Evolutionary conservation across 2,113 vertebrate species (phyloP), one percentile per base, ranked within the genome.

Genomic region (Pagrus major): DNA sequence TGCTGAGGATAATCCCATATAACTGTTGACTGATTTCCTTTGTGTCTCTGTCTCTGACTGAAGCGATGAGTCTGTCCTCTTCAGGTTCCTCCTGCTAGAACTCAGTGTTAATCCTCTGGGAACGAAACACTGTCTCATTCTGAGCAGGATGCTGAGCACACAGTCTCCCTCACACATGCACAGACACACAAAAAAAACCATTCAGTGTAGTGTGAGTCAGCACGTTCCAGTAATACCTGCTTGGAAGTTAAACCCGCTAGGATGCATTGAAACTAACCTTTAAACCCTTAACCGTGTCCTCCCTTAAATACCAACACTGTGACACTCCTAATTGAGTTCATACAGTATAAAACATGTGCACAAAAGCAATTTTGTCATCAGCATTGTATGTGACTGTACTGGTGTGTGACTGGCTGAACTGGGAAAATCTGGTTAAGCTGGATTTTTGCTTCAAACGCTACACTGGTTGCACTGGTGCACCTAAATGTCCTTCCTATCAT

Each of bases 121-220:
- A 59, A 70, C 20, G 68, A 51, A 51, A 47, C 5, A 37, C 23
- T 20, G 8, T 54, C 14, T 76, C 25, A 59, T 51, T 61, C 55
- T 4, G 31, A 52, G 20, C 37, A 71, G 41, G 64, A 55, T 59
- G 61, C 83, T 74, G 42, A 88, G 55, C 33, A 23, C 33, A 61
- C 25, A 65, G 14, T 64, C 12, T 20, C 37, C 21, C 55, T 5
- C 39, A 44, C 60, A 27, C 61, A 23, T 6, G 23, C 44, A n/a
- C 20, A 39, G 14, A 82, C 66, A 33, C 52, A 49, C 33, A 58
- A 21, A 86, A 20, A 33, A 35, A 9, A 20, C 6, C 20, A 61
- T 47, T 46, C 67, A 82, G 3, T 12, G 8, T 3, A n/a, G 39
- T 9, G 25, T 77, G 66, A 89, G 67, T 88, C 88, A 89, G 83